phyloP scores from a whole-genome alignment of 2,797 vertebrate species.

The Gymnoscopelus microlampas region DNA sequence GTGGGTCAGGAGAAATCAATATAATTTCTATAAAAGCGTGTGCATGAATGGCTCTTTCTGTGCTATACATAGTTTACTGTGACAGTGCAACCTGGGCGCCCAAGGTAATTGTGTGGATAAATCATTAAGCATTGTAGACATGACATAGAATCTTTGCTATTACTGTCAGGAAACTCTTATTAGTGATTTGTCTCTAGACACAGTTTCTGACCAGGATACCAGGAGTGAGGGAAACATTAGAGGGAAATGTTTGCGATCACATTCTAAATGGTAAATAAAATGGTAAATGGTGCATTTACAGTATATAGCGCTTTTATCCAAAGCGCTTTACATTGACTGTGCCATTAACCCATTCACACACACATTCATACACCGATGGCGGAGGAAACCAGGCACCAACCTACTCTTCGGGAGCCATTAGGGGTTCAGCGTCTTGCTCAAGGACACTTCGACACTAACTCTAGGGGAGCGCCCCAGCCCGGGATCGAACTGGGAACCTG shows the following conservation, averaged over 20 bases:
- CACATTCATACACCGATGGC: no score
- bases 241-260: slow-evolving; percentile 61
- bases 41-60: slow-evolving; percentile 56
- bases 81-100: slow-evolving; percentile 56
- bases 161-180: slow-evolving; percentile 63
- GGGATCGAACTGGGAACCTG: no score
- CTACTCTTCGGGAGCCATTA: no score
- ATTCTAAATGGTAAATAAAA: no score
- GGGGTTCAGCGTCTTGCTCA: no score
- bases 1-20: slow-evolving; percentile 78
- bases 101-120: slow-evolving; percentile 62
- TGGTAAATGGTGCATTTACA: no score
- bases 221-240: slow-evolving; percentile 37
- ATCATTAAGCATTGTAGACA: slow-evolving; percentile 60
- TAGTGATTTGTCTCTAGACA: slow-evolving; percentile 65
- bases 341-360: no score
- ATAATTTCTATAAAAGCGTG: slow-evolving; percentile 73
- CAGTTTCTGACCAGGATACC: slow-evolving; percentile 41
- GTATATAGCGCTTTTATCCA: no score
- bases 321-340: no score
- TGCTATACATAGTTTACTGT: slow-evolving; percentile 53
- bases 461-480: no score
- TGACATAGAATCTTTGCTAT: slow-evolving; percentile 57
- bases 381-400: no score
- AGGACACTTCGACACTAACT: no score